Percentiles rank a stretch among this genome's conserved stretches.
These are phyloP conservation scores for Rhinichthys klamathensis DNA, from an alignment of 2,113 vertebrate species.

Conservation along the genomic window DNA sequence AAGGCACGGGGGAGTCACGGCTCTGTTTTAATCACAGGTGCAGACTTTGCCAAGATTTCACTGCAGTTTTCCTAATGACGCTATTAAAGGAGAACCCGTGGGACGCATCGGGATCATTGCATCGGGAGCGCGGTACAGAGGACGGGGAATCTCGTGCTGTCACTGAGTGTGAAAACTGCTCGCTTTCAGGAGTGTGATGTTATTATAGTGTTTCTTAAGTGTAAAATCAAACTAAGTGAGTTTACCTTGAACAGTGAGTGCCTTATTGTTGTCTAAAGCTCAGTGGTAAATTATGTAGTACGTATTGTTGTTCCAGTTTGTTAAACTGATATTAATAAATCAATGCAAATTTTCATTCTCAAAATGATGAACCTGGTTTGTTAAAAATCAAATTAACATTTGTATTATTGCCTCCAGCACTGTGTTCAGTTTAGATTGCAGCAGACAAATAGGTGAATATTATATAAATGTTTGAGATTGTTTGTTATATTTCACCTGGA, in stretches of 20 bases:
- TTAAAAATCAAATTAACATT: not conserved
- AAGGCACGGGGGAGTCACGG: not conserved
- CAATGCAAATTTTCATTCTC: not conserved
- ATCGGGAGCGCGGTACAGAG: not conserved
- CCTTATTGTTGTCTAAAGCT: not conserved
- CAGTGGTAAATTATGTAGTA: not conserved
- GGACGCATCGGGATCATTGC: not conserved
- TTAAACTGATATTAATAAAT: slow-evolving; percentile 11
- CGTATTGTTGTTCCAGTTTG: not conserved
- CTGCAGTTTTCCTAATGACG: slow-evolving; percentile 46
- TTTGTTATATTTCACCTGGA: no score
- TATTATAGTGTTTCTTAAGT: not conserved
- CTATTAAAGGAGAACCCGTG: slow-evolving; percentile 40
- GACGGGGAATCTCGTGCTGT: not conserved
- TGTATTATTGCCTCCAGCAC: not conserved
- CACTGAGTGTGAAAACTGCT: not conserved
- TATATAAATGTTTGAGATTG: no score
- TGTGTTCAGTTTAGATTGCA: not conserved
- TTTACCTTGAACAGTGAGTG: not conserved
- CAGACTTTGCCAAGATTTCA: slow-evolving; percentile 39
- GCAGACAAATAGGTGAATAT: no score
- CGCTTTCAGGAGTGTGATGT: not conserved
- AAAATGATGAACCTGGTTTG: not conserved
- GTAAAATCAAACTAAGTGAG: not conserved
- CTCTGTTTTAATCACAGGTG: slow-evolving; percentile 30